Conservation (phyloP, 2,888 invertebrate species). For the Yponomeuta cagnagella region DNA sequence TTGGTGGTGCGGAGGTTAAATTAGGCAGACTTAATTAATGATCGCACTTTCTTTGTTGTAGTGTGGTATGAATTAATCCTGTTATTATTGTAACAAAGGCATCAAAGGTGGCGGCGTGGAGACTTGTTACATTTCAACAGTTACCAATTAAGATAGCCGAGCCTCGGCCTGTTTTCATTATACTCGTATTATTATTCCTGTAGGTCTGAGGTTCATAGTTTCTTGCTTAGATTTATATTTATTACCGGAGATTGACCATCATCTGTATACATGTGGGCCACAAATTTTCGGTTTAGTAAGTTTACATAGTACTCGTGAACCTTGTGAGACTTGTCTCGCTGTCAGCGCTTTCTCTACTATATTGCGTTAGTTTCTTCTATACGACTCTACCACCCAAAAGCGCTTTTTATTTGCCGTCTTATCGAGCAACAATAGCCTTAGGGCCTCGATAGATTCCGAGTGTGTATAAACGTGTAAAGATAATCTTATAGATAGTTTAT, state of each 20-base stretch:
- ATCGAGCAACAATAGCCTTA: neutral
- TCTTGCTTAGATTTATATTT: no score
- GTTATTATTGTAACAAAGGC: slow-evolving; percentile 9
- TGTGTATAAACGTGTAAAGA: slow-evolving; percentile 13
- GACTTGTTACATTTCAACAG: neutral
- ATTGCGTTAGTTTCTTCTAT: neutral
- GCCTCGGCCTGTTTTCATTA: no score
- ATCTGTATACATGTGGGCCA: no score
- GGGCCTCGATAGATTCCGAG: slow-evolving; percentile 2
- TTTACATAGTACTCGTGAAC: no score
- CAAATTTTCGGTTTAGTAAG: no score
- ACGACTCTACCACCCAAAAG: neutral
- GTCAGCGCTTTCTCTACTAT: neutral
- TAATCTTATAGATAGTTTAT: slow-evolving; percentile 15
- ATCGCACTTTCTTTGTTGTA: slow-evolving; percentile 35
- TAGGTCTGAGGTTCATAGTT: no score
- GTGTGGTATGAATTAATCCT: slow-evolving; percentile 11
- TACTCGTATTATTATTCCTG: no score
- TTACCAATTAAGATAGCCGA: no score
- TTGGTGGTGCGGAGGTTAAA: slow-evolving; percentile 47
- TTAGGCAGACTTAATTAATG: slow-evolving; percentile 57
- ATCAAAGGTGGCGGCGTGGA: neutral
- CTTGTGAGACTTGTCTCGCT: no score
- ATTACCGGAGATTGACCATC: no score
- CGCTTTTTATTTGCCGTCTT: neutral